Conservation (phyloP, 1,140 invertebrate genomes). For the Rhyacophila brunnea region DNA sequence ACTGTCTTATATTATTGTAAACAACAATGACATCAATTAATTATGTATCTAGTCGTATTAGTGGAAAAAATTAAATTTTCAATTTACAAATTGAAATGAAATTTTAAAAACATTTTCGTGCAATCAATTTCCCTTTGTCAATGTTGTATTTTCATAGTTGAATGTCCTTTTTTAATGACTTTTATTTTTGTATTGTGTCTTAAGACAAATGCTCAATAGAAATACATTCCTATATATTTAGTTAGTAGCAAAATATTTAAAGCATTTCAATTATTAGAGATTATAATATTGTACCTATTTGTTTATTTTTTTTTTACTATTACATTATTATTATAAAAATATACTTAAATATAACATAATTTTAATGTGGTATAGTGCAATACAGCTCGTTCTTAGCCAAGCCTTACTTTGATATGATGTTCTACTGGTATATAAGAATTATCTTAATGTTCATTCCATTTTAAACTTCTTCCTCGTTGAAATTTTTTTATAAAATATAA, state of each 20-base stretch:
- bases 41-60: not conserved
- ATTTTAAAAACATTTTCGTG: not conserved
- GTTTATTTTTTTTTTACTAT: too few species aligned
- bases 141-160: conserved; percentile 1
- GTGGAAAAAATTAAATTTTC: not conserved
- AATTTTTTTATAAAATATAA: too few species aligned
- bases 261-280: too few species aligned
- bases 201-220: conserved; percentile 31
- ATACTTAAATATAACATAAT: not conserved
- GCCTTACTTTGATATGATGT: not conserved
- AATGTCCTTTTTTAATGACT: conserved; percentile 1
- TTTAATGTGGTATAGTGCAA: not conserved
- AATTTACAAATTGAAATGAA: not conserved
- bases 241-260: too few species aligned
- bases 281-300: too few species aligned
- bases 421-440: too few species aligned
- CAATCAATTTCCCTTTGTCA: not conserved
- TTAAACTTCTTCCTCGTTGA: too few species aligned
- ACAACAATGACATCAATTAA: too few species aligned
- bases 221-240: conserved; percentile 25
- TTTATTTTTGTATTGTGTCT: conserved; percentile 15
- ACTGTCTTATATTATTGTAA: too few species aligned
- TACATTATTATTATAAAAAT: too few species aligned
- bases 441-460: too few species aligned
- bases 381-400: not conserved